Evolutionary conservation across 2,113 vertebrate species (phyloP).

Genomic region (Coptodon bakossiorum): DNA sequence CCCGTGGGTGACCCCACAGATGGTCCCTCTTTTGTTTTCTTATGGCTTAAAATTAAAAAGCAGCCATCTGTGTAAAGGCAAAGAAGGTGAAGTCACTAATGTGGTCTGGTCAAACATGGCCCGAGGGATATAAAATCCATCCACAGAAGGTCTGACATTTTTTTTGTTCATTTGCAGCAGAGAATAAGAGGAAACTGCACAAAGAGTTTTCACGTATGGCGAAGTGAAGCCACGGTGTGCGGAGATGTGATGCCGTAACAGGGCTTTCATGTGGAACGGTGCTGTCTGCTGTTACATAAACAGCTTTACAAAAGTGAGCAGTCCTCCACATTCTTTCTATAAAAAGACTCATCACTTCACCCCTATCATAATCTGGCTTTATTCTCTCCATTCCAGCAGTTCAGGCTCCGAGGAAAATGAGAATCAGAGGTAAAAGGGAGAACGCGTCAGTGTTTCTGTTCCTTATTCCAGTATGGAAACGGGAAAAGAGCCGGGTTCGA

Average conservation of each 20-base stretch:
- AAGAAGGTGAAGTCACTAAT: neutral
- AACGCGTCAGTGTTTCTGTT: neutral
- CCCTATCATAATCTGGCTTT: conserved; percentile 33
- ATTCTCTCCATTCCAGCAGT: neutral
- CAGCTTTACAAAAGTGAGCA: conserved; percentile 38
- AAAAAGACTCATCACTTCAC: conserved; percentile 49
- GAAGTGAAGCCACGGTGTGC: neutral
- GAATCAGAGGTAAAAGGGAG: neutral
- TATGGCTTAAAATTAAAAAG: neutral
- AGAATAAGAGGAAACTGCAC: neutral
- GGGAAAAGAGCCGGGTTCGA: neutral
- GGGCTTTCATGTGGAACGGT: conserved; percentile 16
- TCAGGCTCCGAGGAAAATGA: neutral
- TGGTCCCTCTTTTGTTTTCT: neutral
- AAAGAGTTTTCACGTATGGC: neutral
- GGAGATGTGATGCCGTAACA: conserved; percentile 17
- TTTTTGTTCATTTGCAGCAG: neutral
- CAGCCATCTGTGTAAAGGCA: neutral
- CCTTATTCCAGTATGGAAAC: neutral
- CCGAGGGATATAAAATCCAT: neutral
- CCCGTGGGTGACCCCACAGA: neutral
- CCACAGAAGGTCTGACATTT: neutral
- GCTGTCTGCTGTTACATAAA: conserved; percentile 48
- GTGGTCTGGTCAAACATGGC: neutral
- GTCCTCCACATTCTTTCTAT: conserved; percentile 44